A percentile compares a stretch with the other conserved stretches of the same genome.
phyloP scores from a whole-genome alignment of 2,113 vertebrate species.

The Pitta sordida region DNA sequence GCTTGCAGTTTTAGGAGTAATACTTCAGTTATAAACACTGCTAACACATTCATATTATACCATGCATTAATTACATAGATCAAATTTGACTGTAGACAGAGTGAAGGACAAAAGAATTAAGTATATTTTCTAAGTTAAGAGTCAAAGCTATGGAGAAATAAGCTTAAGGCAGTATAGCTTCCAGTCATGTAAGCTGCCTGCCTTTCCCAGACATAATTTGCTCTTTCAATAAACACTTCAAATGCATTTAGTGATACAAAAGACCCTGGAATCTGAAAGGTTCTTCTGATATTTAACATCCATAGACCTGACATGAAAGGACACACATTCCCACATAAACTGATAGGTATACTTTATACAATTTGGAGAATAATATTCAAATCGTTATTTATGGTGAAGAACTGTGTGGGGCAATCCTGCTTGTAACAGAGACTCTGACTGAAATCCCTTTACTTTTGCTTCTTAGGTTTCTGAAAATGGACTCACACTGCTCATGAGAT shows the following conservation, averaged over 20 bases:
- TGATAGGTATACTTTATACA: neutral
- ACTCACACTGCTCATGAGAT: neutral
- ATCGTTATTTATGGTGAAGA: neutral
- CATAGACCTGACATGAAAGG: neutral
- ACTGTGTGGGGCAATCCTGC: neutral
- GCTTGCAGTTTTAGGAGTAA: neutral
- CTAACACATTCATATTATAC: neutral
- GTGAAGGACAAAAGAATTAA: neutral
- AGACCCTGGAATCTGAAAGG: neutral
- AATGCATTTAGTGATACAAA: neutral
- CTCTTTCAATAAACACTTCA: neutral
- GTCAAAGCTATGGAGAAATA: neutral
- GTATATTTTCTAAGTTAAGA: neutral
- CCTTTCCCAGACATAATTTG: neutral
- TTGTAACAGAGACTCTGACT: neutral
- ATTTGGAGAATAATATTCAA: neutral
- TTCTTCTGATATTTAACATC: neutral
- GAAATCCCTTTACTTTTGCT: neutral
- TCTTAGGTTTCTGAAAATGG: conserved; percentile 17
- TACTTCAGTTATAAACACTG: neutral
- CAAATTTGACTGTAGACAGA: neutral
- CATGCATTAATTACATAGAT: neutral
- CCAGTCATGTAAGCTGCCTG: neutral
- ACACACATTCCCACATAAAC: neutral
- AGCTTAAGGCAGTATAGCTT: neutral